A percentile compares a stretch with the other conserved stretches of the same genome.
phyloP scores from a whole-genome alignment of 2,888 invertebrate genomes.

The Chymomyza fuscimana region DNA sequence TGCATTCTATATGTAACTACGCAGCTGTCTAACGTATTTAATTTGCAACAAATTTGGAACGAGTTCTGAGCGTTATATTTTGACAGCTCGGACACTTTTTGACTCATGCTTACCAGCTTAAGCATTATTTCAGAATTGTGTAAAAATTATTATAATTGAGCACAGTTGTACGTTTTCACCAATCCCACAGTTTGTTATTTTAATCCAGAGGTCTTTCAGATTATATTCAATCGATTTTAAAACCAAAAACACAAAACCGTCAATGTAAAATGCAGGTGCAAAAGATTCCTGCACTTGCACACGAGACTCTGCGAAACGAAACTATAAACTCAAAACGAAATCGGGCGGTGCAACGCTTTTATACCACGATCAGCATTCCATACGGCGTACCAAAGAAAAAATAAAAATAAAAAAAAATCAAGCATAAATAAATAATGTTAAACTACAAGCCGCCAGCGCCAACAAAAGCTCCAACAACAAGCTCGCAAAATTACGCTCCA shows the following conservation, averaged over 20 bases:
- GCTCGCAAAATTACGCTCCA: conserved; percentile 1
- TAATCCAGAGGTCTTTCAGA: background rate
- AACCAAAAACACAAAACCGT: conserved; percentile 17
- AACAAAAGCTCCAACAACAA: conserved; percentile 4
- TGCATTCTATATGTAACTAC: conserved; percentile 37
- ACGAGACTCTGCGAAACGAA: conserved; percentile 80
- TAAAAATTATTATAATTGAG: background rate
- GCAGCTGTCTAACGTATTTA: conserved; percentile 22
- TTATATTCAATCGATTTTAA: conserved; percentile 1
- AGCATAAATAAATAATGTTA: conserved; percentile 27
- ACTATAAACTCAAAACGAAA: conserved; percentile 80
- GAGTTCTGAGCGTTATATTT: conserved; percentile 21
- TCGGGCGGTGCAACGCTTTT: conserved; percentile 78
- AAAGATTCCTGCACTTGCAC: conserved; percentile 76
- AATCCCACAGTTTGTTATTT: conserved; percentile 43
- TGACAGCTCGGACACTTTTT: conserved; percentile 11
- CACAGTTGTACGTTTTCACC: conserved; percentile 52
- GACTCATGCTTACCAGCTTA: conserved; percentile 52
- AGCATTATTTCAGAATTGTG: conserved; percentile 27
- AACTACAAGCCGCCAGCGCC: conserved; percentile 53
- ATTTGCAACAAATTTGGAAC: background rate
- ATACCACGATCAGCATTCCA: conserved; percentile 72
- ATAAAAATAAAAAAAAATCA: conserved; percentile 22
- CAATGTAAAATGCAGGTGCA: conserved; percentile 22
- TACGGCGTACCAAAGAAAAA: conserved; percentile 38